Conservation (phyloP, 2,113 vertebrate genomes). For the Pao palembangensis region DNA sequence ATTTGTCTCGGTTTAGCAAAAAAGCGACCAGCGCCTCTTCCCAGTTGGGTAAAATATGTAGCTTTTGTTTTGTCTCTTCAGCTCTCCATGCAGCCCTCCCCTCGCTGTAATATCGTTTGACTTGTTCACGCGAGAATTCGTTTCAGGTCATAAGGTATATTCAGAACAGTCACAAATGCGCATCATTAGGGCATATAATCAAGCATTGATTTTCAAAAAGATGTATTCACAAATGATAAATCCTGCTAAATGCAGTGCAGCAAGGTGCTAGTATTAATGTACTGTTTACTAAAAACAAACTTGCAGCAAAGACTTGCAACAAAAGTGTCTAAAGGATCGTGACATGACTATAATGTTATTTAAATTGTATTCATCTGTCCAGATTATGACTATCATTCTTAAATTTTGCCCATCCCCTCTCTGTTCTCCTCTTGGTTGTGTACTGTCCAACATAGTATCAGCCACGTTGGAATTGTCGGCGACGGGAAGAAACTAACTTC, state of each 20-base stretch:
- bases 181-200: not conserved
- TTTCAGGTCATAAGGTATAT: conserved; percentile 29
- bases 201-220: too few species aligned
- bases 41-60: conserved; percentile 50
- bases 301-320: too few species aligned
- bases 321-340: too few species aligned
- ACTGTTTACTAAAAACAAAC: too few species aligned
- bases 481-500: not conserved
- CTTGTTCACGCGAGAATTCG: conserved; percentile 43
- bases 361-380: too few species aligned
- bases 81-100: conserved; percentile 59
- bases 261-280: too few species aligned
- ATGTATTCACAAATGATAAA: too few species aligned
- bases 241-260: too few species aligned
- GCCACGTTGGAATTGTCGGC: conserved; percentile 48
- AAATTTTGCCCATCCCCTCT: not conserved
- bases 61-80: conserved; percentile 70
- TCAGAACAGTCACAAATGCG: conserved; percentile 12
- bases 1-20: conserved; percentile 14
- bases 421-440: not conserved
- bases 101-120: conserved; percentile 34
- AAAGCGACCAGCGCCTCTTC: conserved; percentile 67
- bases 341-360: too few species aligned
- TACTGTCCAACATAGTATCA: not conserved
- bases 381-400: too few species aligned